phyloP scores from a whole-genome alignment of 2,888 invertebrate genomes.

The Globia sparganii region DNA sequence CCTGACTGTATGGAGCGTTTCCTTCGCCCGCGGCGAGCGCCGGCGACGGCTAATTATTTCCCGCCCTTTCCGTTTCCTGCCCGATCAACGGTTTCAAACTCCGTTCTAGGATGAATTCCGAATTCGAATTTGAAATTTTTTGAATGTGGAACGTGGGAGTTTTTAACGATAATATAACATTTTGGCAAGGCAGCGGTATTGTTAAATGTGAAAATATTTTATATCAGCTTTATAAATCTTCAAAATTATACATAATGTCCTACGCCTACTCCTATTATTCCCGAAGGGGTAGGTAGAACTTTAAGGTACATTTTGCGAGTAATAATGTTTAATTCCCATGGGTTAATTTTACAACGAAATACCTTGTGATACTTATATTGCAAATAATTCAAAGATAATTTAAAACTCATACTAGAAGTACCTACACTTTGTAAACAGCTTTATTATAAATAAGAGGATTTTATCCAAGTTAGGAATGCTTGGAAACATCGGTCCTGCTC shows the following conservation, averaged over 20 bases:
- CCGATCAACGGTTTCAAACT: slow-evolving; percentile 73
- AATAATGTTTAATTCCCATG: no score
- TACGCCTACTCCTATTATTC: no score
- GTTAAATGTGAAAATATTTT: neutral
- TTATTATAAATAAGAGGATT: no score
- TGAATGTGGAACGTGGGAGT: slow-evolving; percentile 67
- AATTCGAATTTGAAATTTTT: slow-evolving; percentile 66
- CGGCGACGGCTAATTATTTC: slow-evolving; percentile 86
- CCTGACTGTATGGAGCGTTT: slow-evolving; percentile 76
- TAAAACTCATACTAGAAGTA: no score
- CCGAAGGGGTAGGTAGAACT: no score
- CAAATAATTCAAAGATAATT: no score
- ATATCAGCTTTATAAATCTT: neutral
- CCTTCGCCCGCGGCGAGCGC: slow-evolving; percentile 78
- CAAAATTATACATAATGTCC: neutral
- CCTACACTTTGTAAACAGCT: no score
- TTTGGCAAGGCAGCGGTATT: neutral
- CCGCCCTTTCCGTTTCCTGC: slow-evolving; percentile 84
- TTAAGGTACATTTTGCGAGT: no score
- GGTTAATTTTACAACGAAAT: no score
- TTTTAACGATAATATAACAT: slow-evolving; percentile 47
- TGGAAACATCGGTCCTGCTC: no score
- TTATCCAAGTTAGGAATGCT: no score
- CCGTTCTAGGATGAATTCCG: slow-evolving; percentile 61
- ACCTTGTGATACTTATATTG: no score